phyloP scores from a whole-genome alignment of 2,113 vertebrate genomes.

The Pangasianodon gigas region DNA sequence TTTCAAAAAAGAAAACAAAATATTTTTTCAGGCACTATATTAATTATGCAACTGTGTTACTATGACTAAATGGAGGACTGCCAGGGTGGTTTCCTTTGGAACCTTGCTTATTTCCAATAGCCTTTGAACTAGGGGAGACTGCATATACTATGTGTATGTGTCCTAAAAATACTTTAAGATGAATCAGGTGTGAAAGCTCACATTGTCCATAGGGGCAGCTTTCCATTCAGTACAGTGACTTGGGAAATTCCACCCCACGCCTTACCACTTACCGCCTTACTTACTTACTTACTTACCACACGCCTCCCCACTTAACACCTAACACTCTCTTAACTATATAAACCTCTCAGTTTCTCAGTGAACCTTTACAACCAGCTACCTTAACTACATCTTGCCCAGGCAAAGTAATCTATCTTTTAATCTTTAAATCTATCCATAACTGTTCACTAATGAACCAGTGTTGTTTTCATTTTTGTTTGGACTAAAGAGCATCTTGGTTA shows the following conservation, averaged over 20 bases:
- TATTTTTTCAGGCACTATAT: too few species aligned
- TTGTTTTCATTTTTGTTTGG: too few species aligned
- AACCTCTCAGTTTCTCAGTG: neutral
- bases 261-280: too few species aligned
- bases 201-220: neutral
- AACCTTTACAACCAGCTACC: too few species aligned
- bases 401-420: neutral
- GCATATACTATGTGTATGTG: neutral
- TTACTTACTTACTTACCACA: too few species aligned
- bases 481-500: neutral
- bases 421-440: neutral
- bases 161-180: neutral
- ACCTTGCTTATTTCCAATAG: too few species aligned
- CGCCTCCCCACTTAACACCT: too few species aligned
- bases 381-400: neutral
- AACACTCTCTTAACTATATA: constrained; percentile 32
- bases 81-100: too few species aligned
- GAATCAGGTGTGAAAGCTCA: neutral
- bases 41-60: too few species aligned
- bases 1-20: too few species aligned
- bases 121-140: too few species aligned
- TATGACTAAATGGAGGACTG: neutral
- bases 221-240: neutral
- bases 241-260: neutral
- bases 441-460: neutral